Evolutionary conservation across 2,888 invertebrate genomes (phyloP).

Genomic region (Yponomeuta sedellus): DNA sequence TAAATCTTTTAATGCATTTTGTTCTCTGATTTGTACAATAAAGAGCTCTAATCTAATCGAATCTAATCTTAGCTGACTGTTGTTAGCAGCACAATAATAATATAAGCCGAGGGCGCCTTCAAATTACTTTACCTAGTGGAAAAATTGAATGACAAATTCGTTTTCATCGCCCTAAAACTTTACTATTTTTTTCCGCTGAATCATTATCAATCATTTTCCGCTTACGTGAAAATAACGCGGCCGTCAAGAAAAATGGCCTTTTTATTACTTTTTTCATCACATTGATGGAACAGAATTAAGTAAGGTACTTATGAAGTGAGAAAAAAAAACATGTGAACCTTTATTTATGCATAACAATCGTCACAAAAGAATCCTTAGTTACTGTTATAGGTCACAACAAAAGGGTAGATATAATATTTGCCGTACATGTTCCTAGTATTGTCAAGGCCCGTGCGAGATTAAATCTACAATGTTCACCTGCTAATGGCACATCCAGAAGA

Average conservation of each 20-base stretch:
- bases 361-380: no score
- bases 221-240: background rate
- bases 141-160: background rate
- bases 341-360: background rate
- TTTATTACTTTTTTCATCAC: constrained; percentile 4
- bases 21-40: no score
- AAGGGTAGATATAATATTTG: no score
- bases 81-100: no score
- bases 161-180: background rate
- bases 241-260: constrained; percentile 1
- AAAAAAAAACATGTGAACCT: background rate
- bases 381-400: no score
- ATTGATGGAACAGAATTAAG: background rate
- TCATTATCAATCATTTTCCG: constrained; percentile 9
- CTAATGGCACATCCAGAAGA: constrained; percentile 13
- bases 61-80: no score
- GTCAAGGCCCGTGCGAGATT: background rate
- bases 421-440: background rate
- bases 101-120: no score
- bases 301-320: background rate
- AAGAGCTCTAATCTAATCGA: no score
- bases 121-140: background rate
- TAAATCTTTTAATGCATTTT: no score
- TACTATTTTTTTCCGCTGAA: constrained; percentile 9
- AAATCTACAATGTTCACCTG: background rate